Conservation (phyloP, 2,113 vertebrate species). For the Forbesichthys agassizii region DNA sequence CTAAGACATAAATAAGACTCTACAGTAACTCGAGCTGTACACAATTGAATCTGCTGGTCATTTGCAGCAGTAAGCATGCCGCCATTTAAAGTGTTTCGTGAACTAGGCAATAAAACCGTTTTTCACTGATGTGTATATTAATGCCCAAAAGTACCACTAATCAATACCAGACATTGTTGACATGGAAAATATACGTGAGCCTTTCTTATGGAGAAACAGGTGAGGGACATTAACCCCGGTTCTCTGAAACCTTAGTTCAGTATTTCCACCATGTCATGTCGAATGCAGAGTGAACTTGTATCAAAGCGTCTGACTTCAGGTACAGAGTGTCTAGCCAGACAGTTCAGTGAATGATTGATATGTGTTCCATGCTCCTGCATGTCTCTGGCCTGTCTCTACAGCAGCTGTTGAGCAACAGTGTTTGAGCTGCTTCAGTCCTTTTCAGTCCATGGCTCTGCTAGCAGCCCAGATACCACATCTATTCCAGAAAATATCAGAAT, state of each 20-base stretch:
- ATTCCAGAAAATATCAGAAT: conserved; percentile 34
- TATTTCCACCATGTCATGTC: too few relatives aligned
- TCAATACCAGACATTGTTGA: conserved; percentile 29
- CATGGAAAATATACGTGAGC: conserved; percentile 20
- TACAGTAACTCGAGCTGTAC: conserved; percentile 29
- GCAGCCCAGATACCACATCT: conserved; percentile 3
- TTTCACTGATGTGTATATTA: conserved; percentile 16
- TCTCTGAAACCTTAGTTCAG: too few relatives aligned
- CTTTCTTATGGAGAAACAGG: conserved; percentile 22
- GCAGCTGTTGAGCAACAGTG: conserved; percentile 23
- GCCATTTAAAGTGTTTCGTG: conserved; percentile 30
- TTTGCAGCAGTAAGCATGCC: conserved; percentile 23
- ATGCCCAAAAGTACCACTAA: conserved; percentile 43
- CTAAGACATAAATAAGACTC: conserved; percentile 20
- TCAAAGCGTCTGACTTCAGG: conserved; percentile 38
- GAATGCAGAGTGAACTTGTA: too few relatives aligned
- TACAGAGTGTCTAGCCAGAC: conserved; percentile 14
- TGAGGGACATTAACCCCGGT: background rate
- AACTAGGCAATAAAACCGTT: conserved; percentile 46
- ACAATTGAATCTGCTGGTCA: conserved; percentile 15
- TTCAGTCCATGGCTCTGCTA: conserved; percentile 8
- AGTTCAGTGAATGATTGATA: conserved; percentile 39
- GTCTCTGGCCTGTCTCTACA: conserved; percentile 13
- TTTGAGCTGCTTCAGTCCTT: conserved; percentile 9
- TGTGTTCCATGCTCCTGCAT: conserved; percentile 32